Percentiles rank a stretch among this genome's conserved stretches.
These are phyloP conservation scores for Aphidius colemani DNA, from an alignment of 2,888 invertebrate species.

Conservation along the genomic window DNA sequence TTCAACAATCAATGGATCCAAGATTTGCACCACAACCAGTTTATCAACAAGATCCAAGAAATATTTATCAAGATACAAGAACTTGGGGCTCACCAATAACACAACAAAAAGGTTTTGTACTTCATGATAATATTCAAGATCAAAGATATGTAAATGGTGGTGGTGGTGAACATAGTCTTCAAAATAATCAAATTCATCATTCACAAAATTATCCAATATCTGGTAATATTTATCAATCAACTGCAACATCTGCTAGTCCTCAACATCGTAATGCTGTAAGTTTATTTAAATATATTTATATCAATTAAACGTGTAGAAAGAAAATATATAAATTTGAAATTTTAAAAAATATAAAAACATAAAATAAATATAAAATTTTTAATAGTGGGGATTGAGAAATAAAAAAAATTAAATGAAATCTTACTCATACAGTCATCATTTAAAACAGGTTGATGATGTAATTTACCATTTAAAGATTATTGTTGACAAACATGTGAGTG, in stretches of 20 bases:
- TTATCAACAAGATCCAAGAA: slow-evolving; percentile 55
- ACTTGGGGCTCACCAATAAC: slow-evolving; percentile 56
- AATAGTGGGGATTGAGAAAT: background rate
- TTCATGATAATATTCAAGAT: slow-evolving; percentile 63
- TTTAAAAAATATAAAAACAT: background rate
- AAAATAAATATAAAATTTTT: background rate
- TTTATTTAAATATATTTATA: slow-evolving; percentile 16
- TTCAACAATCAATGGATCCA: slow-evolving; percentile 52
- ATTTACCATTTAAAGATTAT: slow-evolving; percentile 50
- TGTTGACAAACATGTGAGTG: slow-evolving; percentile 49
- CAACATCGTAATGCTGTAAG: slow-evolving; percentile 65
- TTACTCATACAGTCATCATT: slow-evolving; percentile 20
- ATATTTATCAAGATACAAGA: slow-evolving; percentile 55
- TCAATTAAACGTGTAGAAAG: background rate
- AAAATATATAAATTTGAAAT: background rate
- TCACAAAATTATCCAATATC: slow-evolving; percentile 62
- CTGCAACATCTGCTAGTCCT: slow-evolving; percentile 68
- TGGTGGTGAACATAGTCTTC: slow-evolving; percentile 58
- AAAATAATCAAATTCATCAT: slow-evolving; percentile 63
- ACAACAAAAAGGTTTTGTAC: slow-evolving; percentile 68
- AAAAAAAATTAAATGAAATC: background rate
- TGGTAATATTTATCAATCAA: slow-evolving; percentile 60
- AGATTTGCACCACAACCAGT: slow-evolving; percentile 49
- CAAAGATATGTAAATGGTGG: slow-evolving; percentile 70
- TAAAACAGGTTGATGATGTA: slow-evolving; percentile 58